Base-by-base conservation (phyloP, 2,113 vertebrate species). In the Eleginops maclovinus region DNA sequence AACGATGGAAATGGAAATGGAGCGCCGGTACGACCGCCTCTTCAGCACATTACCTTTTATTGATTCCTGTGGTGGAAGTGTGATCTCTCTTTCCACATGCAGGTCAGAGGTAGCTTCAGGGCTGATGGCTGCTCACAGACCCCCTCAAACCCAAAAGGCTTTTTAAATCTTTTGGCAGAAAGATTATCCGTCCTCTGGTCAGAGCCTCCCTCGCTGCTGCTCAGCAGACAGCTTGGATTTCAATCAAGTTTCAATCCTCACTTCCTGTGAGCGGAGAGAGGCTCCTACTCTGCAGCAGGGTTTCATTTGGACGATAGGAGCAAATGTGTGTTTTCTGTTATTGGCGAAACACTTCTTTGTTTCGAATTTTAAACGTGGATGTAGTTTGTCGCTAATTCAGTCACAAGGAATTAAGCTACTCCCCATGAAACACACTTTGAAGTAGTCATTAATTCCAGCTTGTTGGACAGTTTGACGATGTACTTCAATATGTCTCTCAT, bases 161-260 rank as follows among this genome's bases (percentile, higher is more conserved):
- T 8, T n/a, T 36, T 36, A 36, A 36, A 36, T 36, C 31, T 36
- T 36, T 8, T 36, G 31, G 31, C 31, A 36, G 31, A 36, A 36
- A 8, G 31, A 36, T 9, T 8, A 36, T 36, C 31, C 5, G 31
- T 47, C 68, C 53, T 61, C 26, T 58, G 26, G 55, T 31, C 55
- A 2, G 15, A 58, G 55, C 26, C 55, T 21, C 17, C 24, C 53
- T 60, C 74, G 2, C 68, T 41, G 28, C 65, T 65, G 63, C 74
- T 73, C 47, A n/a, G n/a, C n/a, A n/a, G n/a, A n/a, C n/a, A n/a
- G 67, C 67, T 77, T 81, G 73, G 77, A 83, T 73, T 75, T 44
- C 59, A 47, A 55, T 81, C 77, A 58, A 63, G 8, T 56, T 28
- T n/a, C 36, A 43, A 11, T 24, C 62, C 21, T 2, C 2, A 1